Base-by-base conservation (phyloP, 2,113 vertebrate genomes). In the Rattus norvegicus region DNA sequence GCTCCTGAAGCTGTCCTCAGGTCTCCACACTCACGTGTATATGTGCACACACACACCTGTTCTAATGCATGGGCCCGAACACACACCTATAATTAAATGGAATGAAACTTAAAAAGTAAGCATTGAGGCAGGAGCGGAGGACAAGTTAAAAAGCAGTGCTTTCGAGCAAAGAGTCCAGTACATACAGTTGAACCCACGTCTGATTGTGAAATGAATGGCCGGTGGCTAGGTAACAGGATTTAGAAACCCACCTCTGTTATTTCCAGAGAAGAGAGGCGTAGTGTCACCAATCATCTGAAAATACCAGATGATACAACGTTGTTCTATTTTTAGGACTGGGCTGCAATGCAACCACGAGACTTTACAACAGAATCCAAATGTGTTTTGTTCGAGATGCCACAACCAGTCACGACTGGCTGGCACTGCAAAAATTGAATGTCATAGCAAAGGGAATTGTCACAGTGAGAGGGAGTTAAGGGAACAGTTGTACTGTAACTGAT, bases 281-380 rank as follows among this genome's bases (percentile, higher is more conserved):
- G 85, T 95, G 54, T 67, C 24, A 39, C 47, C 69, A 52, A 85
- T 88, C 65, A 90, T 94, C 70, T 67, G 92, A 95, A 83, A 92
- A 88, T 87, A 87, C 89, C 96, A 91, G 92, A 90, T 91, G 91
- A 95, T 43, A 96, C 77, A 89, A 93, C n/a, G 43, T 52, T 28
- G 52, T 72, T 94, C 91, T 97, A 97, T 96, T 96, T 96, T 97
- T 96, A 90, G 90, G 47, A 67, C 81, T 94, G 90, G 47, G 61
- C 81, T 94, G 88, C 75, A 94, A 90, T 19, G n/a, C 69, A 75
- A 69, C 84, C 49, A 54, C 30, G 92, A 47, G 76, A 72, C 92
- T 94, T 93, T 81, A 85, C 95, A 93, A 93, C 43, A 70, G 90
- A 95, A 95, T 81, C 70, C 75, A 92, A 92, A 20, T 33, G 17